Base-by-base conservation (phyloP, 1,140 invertebrate genomes). In the Drosophila lacteicornis region DNA sequence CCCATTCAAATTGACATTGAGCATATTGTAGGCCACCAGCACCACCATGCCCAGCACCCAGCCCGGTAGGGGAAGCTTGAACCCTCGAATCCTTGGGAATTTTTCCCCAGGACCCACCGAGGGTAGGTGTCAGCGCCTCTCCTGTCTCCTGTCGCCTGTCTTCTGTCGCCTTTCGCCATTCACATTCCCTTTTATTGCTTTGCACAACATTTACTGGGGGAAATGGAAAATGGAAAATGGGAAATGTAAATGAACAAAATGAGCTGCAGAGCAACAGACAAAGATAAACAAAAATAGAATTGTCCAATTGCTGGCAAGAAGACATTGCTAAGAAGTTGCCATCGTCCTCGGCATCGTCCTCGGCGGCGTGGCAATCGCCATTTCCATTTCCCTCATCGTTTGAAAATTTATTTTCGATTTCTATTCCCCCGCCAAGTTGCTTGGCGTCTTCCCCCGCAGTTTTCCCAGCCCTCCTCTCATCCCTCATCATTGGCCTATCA, bases 271-370 rank as follows among this genome's bases (percentile, higher is more conserved):
- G 79, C 61, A 71, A 60, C 75, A 70, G 82, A 70, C 73, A 53
- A 77, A 85, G 78, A 84, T 84, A 84, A 84, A 84, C 78, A 85
- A 77, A 80, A 87, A 86, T 86, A 80, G 67, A 82, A 86, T 87
- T 87, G 82, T 86, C 61, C 83, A 86, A 87, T 86, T 85, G 82
- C 68, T 62, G 46, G 60, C 51, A 50, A 45, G 53, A 55, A 73
- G 75, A 56, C 55, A 50, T 27, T 40, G 65, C 49, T 38, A 71
- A 33, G 56, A 69, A 57, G 67, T 55, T 75, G 82, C 69, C 78
- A 59, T 75, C 65, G 63, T 45, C 55, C 38, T 59, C 22, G 22
- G 61, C 46, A 47, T 47, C 38, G 40, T 27, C 25, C 36, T 61
- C 30, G 25, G 59, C 30, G 19, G 59, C 46, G 45, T 59, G 30